Base-by-base conservation (phyloP, 2,797 vertebrate genomes). In the Chelon auratus region DNA sequence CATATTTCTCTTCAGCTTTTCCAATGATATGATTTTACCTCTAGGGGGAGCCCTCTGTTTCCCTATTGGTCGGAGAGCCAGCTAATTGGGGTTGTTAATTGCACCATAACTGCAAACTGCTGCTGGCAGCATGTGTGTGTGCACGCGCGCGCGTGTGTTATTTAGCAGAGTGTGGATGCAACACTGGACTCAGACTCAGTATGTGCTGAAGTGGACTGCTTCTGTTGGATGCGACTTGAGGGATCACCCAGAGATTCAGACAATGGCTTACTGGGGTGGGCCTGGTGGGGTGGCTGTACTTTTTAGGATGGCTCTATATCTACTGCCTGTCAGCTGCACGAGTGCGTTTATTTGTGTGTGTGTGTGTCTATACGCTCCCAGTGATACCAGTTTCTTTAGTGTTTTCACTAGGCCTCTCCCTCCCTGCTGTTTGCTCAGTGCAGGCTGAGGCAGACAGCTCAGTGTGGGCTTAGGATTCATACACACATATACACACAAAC, bases 21-120 rank as follows among this genome's bases (percentile, higher is more conserved):
- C 79, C 85, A 91, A 81, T 94, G 79, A 84, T 80, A 48, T 26
- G 9, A 9, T 88, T 85, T 86, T 55, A 86, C 94, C 94, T 94
- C 92, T 91, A 95, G 94, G 92, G 93, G 94, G 94, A 93, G 94
- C 94, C 83, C 92, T 93, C 75, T 81, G 86, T 94, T 92, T 84
- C 90, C 82, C 67, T 93, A 87, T 91, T 52, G 82, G 77, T 79
- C 69, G 39, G 55, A 77, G 62, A 72, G 75, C 47, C 63, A 24
- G 75, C 86, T 95, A 95, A 95, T 94, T 89, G 88, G 73, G 89
- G 81, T 86, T 76, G 89, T 87, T 94, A 94, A 94, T 94, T 94
- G 87, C 79, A 76, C 69, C 43, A 59, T 71, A 78, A 80, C 80
- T 80, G 85, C 80, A 82, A 57, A 72, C 59, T 40, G 74, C 80